phyloP scores from a whole-genome alignment of 1,140 invertebrate genomes.

The Maniola jurtina region DNA sequence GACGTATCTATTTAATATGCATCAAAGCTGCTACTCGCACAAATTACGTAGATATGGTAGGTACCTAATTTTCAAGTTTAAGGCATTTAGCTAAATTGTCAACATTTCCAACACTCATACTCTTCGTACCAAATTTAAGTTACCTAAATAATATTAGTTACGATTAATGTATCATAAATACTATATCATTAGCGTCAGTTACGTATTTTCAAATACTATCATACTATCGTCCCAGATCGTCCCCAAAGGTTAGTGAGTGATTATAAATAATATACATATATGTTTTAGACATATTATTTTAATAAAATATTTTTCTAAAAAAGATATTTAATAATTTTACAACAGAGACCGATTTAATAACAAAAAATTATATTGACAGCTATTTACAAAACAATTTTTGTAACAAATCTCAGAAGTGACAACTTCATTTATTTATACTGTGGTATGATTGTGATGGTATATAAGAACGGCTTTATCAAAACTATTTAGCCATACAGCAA shows the following conservation, averaged over 20 bases:
- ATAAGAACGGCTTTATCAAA: too few species aligned
- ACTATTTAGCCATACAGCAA: too few species aligned
- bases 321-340: background rate
- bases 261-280: constrained; percentile 23
- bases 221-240: constrained; percentile 25
- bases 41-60: background rate
- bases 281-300: constrained; percentile 1
- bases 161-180: background rate
- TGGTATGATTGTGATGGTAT: too few species aligned
- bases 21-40: background rate
- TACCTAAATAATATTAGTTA: constrained; percentile 34
- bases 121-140: constrained; percentile 47
- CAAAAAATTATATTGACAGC: background rate
- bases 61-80: background rate
- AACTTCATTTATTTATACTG: too few species aligned
- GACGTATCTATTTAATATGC: too few species aligned
- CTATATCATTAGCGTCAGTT: constrained; percentile 4
- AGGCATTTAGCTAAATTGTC: background rate
- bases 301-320: constrained; percentile 9
- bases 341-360: background rate
- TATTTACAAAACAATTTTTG: background rate
- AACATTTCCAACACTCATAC: too few species aligned
- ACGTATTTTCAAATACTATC: constrained; percentile 5
- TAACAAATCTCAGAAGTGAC: too few species aligned
- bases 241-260: constrained; percentile 54